Conservation (phyloP, 2,113 vertebrate genomes). For the Tringa solitaria region DNA sequence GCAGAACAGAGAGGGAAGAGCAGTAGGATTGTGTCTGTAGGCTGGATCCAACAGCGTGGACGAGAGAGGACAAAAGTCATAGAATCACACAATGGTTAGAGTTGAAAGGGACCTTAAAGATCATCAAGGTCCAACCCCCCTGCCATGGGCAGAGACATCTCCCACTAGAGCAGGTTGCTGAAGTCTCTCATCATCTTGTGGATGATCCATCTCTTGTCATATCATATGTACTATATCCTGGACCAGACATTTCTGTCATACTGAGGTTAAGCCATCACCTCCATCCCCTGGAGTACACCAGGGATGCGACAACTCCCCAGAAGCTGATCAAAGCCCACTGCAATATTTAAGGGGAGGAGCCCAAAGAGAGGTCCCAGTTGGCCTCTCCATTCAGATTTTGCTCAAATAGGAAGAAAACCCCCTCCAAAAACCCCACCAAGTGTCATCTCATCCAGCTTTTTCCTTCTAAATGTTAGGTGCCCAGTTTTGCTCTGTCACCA, state of each 20-base stretch:
- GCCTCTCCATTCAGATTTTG: neutral
- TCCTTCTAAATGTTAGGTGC: neutral
- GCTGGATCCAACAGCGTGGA: conserved; percentile 28
- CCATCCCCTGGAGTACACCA: neutral
- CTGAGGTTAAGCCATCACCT: neutral
- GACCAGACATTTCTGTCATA: neutral
- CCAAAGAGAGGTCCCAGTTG: neutral
- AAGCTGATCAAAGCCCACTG: neutral
- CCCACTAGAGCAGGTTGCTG: no score
- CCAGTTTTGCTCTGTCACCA: neutral
- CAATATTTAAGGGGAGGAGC: neutral
- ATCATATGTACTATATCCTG: neutral
- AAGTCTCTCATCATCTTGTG: neutral
- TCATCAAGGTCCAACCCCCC: no score
- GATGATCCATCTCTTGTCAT: neutral
- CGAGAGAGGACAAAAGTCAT: neutral
- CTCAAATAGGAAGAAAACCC: neutral
- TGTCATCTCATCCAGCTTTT: neutral
- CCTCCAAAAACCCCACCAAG: neutral
- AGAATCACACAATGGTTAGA: no score
- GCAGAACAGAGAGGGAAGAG: neutral
- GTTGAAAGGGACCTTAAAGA: no score
- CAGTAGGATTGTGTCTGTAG: conserved; percentile 13
- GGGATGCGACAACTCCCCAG: neutral
- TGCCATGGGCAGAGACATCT: no score